Conservation (phyloP, 2,113 vertebrate species). For the Dermatemys mawii region DNA sequence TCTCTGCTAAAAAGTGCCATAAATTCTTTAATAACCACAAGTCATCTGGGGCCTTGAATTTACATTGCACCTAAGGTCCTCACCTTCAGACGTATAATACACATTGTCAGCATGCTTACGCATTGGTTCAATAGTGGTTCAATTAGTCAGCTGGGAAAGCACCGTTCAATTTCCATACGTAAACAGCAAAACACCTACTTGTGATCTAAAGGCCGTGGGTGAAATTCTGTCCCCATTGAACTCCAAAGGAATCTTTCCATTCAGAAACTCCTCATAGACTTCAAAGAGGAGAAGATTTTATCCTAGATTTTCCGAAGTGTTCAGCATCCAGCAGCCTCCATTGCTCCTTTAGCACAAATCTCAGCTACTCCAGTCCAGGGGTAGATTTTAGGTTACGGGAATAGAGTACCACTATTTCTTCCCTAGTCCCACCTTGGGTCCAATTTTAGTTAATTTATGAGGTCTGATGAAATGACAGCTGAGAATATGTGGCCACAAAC, state of each 20-base stretch:
- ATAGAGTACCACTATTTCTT: neutral
- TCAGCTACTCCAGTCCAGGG: neutral
- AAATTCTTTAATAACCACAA: neutral
- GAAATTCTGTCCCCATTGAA: neutral
- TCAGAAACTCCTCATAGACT: neutral
- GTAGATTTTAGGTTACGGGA: neutral
- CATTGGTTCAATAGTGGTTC: neutral
- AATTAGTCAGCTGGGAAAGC: neutral
- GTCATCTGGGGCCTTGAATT: neutral
- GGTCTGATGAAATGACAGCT: neutral
- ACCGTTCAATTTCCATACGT: neutral
- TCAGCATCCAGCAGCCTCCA: no score
- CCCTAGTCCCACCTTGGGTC: neutral
- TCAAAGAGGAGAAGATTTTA: neutral
- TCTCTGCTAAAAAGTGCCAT: neutral
- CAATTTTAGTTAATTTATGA: neutral
- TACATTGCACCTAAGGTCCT: no score
- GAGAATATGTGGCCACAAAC: neutral
- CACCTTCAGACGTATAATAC: neutral
- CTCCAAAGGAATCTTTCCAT: neutral
- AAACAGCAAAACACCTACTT: neutral
- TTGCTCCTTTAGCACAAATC: neutral
- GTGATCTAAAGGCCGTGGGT: neutral
- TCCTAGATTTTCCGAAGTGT: neutral
- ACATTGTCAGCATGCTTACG: neutral